Evolutionary conservation across 2,113 vertebrate genomes (phyloP), one percentile per base, ranked within the genome.

Genomic region (Pholis gunnellus): DNA sequence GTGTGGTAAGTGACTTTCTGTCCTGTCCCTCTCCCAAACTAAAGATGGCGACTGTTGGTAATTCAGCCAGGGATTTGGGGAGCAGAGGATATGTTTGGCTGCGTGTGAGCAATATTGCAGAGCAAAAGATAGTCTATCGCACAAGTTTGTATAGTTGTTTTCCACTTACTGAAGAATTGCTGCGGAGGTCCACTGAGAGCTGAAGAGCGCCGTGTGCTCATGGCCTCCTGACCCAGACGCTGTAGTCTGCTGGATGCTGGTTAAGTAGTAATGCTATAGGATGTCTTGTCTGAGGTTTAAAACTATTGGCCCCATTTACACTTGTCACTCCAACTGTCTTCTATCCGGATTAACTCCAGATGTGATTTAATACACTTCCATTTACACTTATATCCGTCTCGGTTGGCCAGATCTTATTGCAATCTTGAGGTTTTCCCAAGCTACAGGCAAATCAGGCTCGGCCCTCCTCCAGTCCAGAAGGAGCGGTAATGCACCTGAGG

Each of bases 51-150:
- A 22, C 67, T 67, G 50, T 72, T 66, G 64, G 72, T 87, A 87
- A 90, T 91, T 85, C 68, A 87, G 64, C 75, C 81, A 44, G 79
- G 75, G 79, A 91, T 85, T 83, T 82, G 42, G 85, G 83, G 75
- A 85, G 69, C 27, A 3, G 52, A 59, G 70, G 85, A 65, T 78
- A 81, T 83, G 80, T 83, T 70, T 15, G 46, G 46, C 59, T 52
- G 42, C 56, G 50, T 63, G 60, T 61, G 75, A 76, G 71, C 70
- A 87, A 50, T 71, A 76, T 65, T 61, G 13, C 27, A 54, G 10
- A 72, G 72, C 48, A 78, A 87, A 83, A 88, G 73, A 68, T 20
- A 59, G 56, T 66, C 74, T 25, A 54, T 80, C 66, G 59, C n/a
- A 29, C 72, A 44, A 46, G 66, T 90, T 73, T 78, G 50, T 79